Conservation (phyloP, 1,140 invertebrate genomes). For the Drosophila melanica region DNA sequence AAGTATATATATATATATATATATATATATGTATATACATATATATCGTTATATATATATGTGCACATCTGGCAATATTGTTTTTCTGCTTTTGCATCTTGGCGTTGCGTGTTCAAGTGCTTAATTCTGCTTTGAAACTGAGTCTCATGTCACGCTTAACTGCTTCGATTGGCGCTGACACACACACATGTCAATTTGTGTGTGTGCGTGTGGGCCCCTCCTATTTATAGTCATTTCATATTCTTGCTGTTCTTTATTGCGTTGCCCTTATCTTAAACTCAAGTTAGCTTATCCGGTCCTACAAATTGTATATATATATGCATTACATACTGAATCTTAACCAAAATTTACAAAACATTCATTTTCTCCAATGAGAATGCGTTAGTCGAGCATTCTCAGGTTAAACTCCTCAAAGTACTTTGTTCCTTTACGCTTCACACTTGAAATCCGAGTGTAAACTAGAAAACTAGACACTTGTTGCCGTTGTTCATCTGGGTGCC, state of each 20-base stretch:
- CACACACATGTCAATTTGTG: neutral
- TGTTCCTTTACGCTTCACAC: neutral
- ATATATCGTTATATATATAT: neutral
- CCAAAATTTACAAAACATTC: no score
- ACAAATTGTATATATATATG: no score
- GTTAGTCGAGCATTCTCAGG: neutral
- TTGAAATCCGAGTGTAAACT: no score
- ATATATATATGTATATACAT: neutral
- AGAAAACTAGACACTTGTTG: constrained; percentile 75
- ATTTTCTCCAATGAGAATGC: neutral
- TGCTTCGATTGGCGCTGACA: constrained; percentile 43
- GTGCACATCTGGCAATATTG: constrained; percentile 9
- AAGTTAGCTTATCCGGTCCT: no score
- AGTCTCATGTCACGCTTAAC: constrained; percentile 46
- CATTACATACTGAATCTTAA: no score
- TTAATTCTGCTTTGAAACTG: constrained; percentile 34
- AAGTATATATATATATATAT: neutral
- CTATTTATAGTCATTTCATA: constrained; percentile 53
- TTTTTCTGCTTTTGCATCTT: constrained; percentile 41
- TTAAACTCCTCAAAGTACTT: neutral
- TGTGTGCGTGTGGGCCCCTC: neutral
- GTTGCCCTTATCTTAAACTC: neutral
- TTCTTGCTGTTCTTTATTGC: constrained; percentile 36
- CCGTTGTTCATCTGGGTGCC: constrained; percentile 75
- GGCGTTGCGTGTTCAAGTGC: constrained; percentile 67